Conservation (phyloP, 2,797 vertebrate species). For the Pogonophryne albipinna region DNA sequence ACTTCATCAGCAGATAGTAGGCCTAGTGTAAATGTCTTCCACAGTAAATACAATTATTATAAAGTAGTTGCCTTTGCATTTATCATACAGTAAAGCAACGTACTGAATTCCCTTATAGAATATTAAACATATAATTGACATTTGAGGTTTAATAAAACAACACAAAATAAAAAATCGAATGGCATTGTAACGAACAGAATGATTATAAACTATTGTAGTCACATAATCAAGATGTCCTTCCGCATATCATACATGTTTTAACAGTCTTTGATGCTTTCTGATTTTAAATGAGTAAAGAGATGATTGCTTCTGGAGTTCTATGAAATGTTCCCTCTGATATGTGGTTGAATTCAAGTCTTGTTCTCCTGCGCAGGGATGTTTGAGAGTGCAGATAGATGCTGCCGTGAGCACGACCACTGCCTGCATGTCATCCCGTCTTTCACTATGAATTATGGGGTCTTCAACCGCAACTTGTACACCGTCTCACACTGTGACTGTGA, state of each 20-base stretch:
- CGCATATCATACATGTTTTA: background rate
- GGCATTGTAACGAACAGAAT: background rate
- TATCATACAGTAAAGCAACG: background rate
- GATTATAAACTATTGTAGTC: no score
- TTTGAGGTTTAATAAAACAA: background rate
- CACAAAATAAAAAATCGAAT: background rate
- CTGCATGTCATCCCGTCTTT: slow-evolving; percentile 84
- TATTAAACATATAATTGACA: background rate
- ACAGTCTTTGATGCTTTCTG: slow-evolving; percentile 11
- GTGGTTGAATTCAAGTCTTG: slow-evolving; percentile 7
- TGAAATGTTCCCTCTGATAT: background rate
- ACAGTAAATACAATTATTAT: background rate
- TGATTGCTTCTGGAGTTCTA: background rate
- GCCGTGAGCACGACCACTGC: slow-evolving; percentile 92
- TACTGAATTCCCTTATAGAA: background rate
- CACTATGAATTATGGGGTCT: slow-evolving; percentile 87
- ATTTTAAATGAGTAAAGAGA: slow-evolving; percentile 9
- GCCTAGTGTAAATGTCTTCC: background rate
- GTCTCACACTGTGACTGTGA: slow-evolving; percentile 93
- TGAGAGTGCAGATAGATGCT: slow-evolving; percentile 87
- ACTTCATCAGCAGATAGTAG: background rate
- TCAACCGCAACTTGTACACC: slow-evolving; percentile 89
- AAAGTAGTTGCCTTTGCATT: background rate
- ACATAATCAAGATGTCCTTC: background rate
- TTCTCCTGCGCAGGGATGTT: slow-evolving; percentile 80